phyloP scores from a whole-genome alignment of 2,113 vertebrate genomes.

The Asarcornis scutulata region DNA sequence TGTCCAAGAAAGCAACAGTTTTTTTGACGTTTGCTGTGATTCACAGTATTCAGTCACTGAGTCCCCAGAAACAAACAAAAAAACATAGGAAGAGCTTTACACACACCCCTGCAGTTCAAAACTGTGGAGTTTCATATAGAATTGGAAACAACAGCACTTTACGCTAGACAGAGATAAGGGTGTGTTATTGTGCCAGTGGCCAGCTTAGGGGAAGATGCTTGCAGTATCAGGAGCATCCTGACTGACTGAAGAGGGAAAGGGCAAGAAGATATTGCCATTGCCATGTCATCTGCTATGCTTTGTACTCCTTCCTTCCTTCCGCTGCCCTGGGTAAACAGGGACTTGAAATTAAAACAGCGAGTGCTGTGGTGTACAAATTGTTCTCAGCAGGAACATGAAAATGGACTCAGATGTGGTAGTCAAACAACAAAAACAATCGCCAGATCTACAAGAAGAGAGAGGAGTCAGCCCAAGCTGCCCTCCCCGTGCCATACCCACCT shows the following conservation, averaged over 20 bases:
- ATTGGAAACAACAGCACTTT: not conserved
- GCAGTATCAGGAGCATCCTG: not conserved
- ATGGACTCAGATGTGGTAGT: constrained; percentile 6
- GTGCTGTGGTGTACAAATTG: not conserved
- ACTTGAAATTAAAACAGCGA: not conserved
- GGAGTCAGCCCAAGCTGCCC: constrained; percentile 41
- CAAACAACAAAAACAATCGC: constrained; percentile 2
- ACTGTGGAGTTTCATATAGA: not conserved
- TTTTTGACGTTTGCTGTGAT: not conserved
- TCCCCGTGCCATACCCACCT: constrained; percentile 10
- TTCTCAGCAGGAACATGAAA: not conserved
- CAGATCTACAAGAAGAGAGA: constrained; percentile 17
- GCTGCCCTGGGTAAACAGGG: not conserved
- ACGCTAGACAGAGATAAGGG: not conserved
- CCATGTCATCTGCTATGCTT: not conserved
- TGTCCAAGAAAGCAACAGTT: not conserved
- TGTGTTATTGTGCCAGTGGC: not conserved
- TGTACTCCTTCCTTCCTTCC: not conserved
- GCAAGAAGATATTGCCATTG: not conserved
- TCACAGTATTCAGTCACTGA: not conserved
- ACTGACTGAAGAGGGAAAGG: not conserved
- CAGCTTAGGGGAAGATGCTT: not conserved
- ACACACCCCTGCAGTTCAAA: not conserved
- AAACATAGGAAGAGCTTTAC: not conserved
- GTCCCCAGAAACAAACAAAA: not conserved